Evolutionary conservation across 2,113 vertebrate species (phyloP), one percentile per base, ranked within the genome.

Genomic region (Caracal caracal): DNA sequence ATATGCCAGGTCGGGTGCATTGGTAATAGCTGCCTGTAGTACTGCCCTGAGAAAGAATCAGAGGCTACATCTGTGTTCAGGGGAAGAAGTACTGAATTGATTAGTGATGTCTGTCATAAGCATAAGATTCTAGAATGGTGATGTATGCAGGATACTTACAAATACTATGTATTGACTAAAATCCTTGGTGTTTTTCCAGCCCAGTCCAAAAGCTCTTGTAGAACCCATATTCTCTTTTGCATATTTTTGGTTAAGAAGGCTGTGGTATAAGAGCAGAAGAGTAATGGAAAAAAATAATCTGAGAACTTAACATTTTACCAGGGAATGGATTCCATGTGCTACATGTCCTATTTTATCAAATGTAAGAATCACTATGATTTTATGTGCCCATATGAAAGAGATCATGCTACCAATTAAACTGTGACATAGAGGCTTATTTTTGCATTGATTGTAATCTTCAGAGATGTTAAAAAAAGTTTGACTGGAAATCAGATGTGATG

Each of bases 51-150:
- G 71, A 90, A 94, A 56, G 76, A 63, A n/a, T 33, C 71, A 51
- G 35, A 37, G 73, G n/a, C 81, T 76, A 26, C 26, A 15, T 53
- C 35, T 82, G 68, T 17, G 63, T 65, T 94, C 53, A 12, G 28
- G 49, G 66, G 66, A 90, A 82, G 71, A 56, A 68, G 33, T 78
- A 10, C n/a, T 66, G n/a, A 82, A 82, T 40, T 82, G 85, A 96
- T 89, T 83, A 81, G 61, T 71, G 35, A 66, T 95, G 35, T 97
- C 78, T 86, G 24, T 89, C 33, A 51, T 15, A 28, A 78, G 71
- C 33, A 26, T 81, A 22, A 63, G 61, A 63, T 17, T 26, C 35
- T 33, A 49, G 12, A 87, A 66, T 15, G 66, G 13, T 13, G 43
- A 22, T n/a, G 11, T 56, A 35, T 85, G 61, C 47, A 47, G 28